Evolutionary conservation across 2,888 invertebrate genomes (phyloP).

Genomic region (Ptychoptera contaminata): DNA sequence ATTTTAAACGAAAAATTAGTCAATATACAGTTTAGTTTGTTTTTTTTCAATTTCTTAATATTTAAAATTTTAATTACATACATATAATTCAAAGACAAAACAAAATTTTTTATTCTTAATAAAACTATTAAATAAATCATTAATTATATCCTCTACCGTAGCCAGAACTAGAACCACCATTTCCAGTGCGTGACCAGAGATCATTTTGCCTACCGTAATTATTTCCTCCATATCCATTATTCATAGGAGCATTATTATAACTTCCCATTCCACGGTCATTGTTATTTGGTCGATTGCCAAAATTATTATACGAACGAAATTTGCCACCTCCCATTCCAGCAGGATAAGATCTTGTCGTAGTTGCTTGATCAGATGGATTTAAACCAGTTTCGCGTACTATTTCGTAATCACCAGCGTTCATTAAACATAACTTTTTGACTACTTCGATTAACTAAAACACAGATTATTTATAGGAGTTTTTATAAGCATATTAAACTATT

Average conservation of each 20-base stretch:
- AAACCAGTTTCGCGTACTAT: conserved; percentile 39
- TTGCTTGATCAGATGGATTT: conserved; percentile 18
- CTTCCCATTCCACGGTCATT: conserved; percentile 9
- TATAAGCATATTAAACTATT: neutral
- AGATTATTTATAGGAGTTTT: conserved; percentile 4
- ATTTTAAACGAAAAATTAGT: no score
- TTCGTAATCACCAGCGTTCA: conserved; percentile 59
- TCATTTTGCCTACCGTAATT: no score
- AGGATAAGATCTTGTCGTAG: conserved; percentile 13
- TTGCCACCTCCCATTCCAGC: conserved; percentile 16
- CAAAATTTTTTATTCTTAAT: no score
- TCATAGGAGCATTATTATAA: conserved; percentile 5
- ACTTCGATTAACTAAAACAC: conserved; percentile 42
- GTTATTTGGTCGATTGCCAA: neutral
- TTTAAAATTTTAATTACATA: no score
- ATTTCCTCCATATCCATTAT: conserved; percentile 2
- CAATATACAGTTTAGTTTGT: no score
- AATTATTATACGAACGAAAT: conserved; percentile 14
- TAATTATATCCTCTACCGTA: no score
- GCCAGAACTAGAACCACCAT: no score
- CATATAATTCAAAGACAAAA: no score
- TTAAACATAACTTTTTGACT: conserved; percentile 56
- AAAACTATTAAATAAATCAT: no score
- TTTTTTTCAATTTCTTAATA: no score
- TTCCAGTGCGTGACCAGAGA: no score